Base-by-base conservation (phyloP, 2,888 invertebrate genomes). In the Heliconius charithonia region DNA sequence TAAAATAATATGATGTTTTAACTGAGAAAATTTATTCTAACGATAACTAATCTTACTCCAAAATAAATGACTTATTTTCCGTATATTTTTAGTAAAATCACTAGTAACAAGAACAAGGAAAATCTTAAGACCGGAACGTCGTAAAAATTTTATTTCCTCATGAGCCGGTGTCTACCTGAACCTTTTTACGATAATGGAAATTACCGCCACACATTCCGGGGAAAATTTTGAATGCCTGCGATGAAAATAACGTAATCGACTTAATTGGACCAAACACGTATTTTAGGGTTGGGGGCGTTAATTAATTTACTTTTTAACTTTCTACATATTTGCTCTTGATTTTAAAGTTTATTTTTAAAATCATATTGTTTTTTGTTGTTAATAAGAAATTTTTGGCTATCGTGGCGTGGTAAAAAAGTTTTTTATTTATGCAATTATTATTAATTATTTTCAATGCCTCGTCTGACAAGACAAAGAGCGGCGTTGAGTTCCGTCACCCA, bases 131-230 rank as follows among this genome's bases (percentile, higher is more conserved):
- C 32, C 51, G 71, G 75, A 59, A 59, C 29, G n/a, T 79, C 72
- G 72, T 80, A 75, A 79, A 78, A 80, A 19, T 80, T 79, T 80
- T 80, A 76, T 76, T 79, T 78, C 76, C 74, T 81, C 76, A 78
- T 77, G 75, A 75, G 69, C 75, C 62, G 67, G 63, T 77, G 71
- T 72, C 73, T 79, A 65, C 74, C 71, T 65, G 74, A 75, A 13
- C 76, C 65, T 80, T 80, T 79, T 79, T 45, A 80, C 76, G 76
- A 71, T 77, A 78, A 78, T 75, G 76, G 59, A 67, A 80, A 78
- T 74, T 74, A 76, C 78, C 70, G 77, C 70, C 76, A 80, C 59
- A 79, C 65, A 75, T 51, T 76, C 45, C 37, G 66, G 76, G 56
- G 77, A 73, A 78, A 76, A 70, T 73, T 77, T 75, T 45, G 25